Evolutionary conservation across 1,140 invertebrate species (phyloP).

Genomic region (Drosophila insularis): DNA sequence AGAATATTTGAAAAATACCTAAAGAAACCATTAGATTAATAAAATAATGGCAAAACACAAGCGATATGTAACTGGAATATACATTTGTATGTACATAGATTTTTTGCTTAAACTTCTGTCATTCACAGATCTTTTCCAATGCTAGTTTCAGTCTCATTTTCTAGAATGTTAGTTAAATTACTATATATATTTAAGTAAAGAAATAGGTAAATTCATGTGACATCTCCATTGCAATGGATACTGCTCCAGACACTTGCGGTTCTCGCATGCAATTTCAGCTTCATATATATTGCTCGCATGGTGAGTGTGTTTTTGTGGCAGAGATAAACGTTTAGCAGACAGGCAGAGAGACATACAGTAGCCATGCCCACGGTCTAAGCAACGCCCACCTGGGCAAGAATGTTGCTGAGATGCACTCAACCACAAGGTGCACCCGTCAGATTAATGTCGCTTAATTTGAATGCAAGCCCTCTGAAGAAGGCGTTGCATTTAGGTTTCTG

Average conservation of each 20-base stretch:
- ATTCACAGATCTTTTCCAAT: no score
- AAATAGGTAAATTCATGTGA: neutral
- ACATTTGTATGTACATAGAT: no score
- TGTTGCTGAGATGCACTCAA: conserved; percentile 54
- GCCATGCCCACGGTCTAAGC: neutral
- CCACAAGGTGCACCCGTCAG: conserved; percentile 56
- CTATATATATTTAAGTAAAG: no score
- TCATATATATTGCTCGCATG: conserved; percentile 26
- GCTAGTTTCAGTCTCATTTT: no score
- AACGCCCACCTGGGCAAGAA: conserved; percentile 23
- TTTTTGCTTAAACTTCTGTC: no score
- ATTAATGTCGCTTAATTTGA: conserved; percentile 46
- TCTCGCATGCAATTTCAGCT: conserved; percentile 41
- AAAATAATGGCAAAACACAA: no score
- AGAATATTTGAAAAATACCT: no score
- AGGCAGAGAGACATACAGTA: neutral
- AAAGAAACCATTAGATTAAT: no score
- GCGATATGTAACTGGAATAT: no score
- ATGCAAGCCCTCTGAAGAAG: neutral
- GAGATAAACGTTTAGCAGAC: conserved; percentile 47
- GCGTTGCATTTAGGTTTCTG: conserved; percentile 5
- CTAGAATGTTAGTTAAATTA: no score
- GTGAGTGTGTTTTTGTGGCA: conserved; percentile 35
- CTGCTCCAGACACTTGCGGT: conserved; percentile 32
- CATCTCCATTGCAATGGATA: neutral